Base-by-base conservation (phyloP, 2,888 invertebrate species). In the Tetragonula carbonaria region DNA sequence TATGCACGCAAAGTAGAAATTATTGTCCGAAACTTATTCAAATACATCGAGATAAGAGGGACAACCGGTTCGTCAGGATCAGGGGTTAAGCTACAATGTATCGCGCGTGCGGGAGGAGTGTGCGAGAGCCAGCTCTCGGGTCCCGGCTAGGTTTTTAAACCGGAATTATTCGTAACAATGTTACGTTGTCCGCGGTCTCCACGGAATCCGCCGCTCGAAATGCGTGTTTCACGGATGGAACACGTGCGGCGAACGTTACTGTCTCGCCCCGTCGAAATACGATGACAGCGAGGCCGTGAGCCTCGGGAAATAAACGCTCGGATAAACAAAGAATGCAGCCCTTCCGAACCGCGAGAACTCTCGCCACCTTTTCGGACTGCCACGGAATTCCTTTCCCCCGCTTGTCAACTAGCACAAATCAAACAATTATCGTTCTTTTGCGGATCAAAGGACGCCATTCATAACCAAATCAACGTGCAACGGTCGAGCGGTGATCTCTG, bases 21-120 rank as follows among this genome's bases (percentile, higher is more conserved):
- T 84, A 89, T 89, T 88, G 82, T 82, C 82, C 80, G 63, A 84
- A 90, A 89, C 74, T 88, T 87, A 88, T 90, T 86, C 84, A 85
- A 88, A 85, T 88, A 81, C 81, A 81, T 86, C 71, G 75, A 77
- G 85, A 87, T 82, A 80, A 85, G 85, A 83, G 82, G 87, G 68
- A 77, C 82, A 86, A 90, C 89, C 89, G 90, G 90, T 89, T 86
- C 84, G 85, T 81, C 87, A 67, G 82, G 84, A 73, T 83, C 84
- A 78, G 62, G 62, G 63, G 71, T 84, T 77, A 82, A 81, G 82
- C 74, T 74, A 77, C 65, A 57, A 74, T 74, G 45, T 45, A 59
- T 53, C 79, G 70, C 28, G 73, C 55, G 71, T 14, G 62, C 21
- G 51, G 21, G 74, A 23, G 28, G 76, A 53, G 45, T 45, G 45